Base-by-base conservation (phyloP, 2,113 vertebrate genomes). In the Pipa parva region DNA sequence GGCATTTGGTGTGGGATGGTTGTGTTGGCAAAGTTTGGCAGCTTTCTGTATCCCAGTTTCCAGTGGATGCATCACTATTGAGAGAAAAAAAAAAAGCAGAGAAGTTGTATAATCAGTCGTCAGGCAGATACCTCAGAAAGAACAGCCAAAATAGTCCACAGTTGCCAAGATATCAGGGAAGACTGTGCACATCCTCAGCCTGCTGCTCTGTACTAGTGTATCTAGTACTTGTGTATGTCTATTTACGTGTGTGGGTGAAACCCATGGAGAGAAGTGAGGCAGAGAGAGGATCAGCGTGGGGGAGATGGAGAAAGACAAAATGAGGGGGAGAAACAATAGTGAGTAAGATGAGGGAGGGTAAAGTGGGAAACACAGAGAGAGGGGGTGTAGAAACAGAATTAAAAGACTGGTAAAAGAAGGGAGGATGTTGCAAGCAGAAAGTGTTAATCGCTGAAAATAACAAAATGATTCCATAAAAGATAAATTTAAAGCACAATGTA, bases 1-100 rank as follows among this genome's bases (percentile, higher is more conserved):
- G 92, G 85, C 96, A 99, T 87, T 95, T 97, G 82, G 93, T 98
- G 80, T 95, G 93, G 48, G 94, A 85, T 13, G 92, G 81, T 67
- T 93, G 91, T 54, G 93, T 95, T 73, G 91, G 85, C 75, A 96
- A 86, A 21, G 94, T 97, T 87, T 97, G 93, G 89, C 96, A 99
- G 89, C 90, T 93, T 83, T 95, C 92, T 0, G 92, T 89, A 85
- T 94, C 91, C 96, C 95, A 99, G 90, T 92, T 93, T 81, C 94
- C 93, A 20, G 89, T 86, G 78, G 89, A 94, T 87, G 88, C 84
- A 77, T 97, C 95, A 73, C 95, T 99, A n/a, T n/a, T n/a, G 87
- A 82, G n/a, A 58, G 36, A 50, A 46, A 69, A 31, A 46, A 46
- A 46, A 51, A 60, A 48, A 17, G 54, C 45, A 52, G 15, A 70